Base-by-base conservation (phyloP, 2,113 vertebrate species). In the Hepsetus odoe region DNA sequence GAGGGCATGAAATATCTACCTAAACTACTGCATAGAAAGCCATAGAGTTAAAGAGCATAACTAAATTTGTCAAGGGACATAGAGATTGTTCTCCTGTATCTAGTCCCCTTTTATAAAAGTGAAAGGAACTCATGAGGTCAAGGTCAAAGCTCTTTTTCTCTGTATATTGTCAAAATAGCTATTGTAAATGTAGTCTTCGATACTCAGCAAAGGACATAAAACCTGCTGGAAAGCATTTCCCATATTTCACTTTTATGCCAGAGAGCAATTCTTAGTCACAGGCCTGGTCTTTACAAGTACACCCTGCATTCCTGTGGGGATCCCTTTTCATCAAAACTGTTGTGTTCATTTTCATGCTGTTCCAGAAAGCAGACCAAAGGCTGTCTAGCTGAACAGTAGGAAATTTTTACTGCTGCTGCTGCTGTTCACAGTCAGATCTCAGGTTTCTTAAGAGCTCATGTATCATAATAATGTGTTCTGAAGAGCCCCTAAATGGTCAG, bases 331-430 rank as follows among this genome's bases (percentile, higher is more conserved):
- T 76, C 46, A 35, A 46, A 46, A 51, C 58, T 40, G 38, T 77
- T 82, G 67, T 69, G 40, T 56, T 68, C 24, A 28, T 68, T 64
- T 40, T 72, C 69, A 16, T 68, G 40, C 28, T 70, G 44, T 71
- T 53, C 33, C 22, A 61, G 35, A 14, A 79, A 26, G 6, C 56
- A 49, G 65, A 83, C 55, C 42, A 78, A 82, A 79, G 49, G 61
- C 20, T 11, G 73, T 20, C 44, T 42, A 72, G 79, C 38, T 67
- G 66, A 76, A 71, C 38, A 79, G 74, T 42, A 71, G 69, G 32
- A 42, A 32, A 35, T 72, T 49, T n/a, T 62, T 80, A 73, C 74
- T 44, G 35, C 13, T 12, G 53, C 59, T 4, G 46, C 49, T 71
- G 72, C 22, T 69, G 5, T 10, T 51, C 51, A 44, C 61, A 49